Conservation (phyloP, 2,113 vertebrate species). For the Plectropomus leopardus region DNA sequence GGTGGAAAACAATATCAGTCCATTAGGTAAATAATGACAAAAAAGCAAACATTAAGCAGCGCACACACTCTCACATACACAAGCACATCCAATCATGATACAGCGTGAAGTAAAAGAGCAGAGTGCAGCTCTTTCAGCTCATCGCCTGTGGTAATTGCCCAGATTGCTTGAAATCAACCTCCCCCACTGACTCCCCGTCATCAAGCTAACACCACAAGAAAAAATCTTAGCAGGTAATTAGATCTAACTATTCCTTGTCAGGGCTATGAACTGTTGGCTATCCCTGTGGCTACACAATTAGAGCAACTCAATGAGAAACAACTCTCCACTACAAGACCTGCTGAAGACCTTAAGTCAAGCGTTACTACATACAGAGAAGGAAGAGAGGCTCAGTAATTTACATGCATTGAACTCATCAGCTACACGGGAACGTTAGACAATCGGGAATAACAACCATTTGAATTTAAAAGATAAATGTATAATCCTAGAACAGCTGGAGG, state of each 20-base stretch:
- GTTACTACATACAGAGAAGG: neutral
- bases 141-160: slow-evolving; percentile 72
- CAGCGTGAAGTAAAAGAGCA: slow-evolving; percentile 45
- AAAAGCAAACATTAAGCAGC: slow-evolving; percentile 58
- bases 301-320: slow-evolving; percentile 43
- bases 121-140: slow-evolving; percentile 62
- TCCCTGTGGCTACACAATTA: slow-evolving; percentile 63
- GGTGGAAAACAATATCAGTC: slow-evolving; percentile 41
- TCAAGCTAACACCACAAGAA: slow-evolving; percentile 59
- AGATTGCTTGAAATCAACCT: slow-evolving; percentile 73
- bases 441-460: neutral
- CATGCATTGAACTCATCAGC: neutral
- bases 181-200: slow-evolving; percentile 56
- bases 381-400: slow-evolving; percentile 1
- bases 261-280: slow-evolving; percentile 60
- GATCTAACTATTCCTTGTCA: slow-evolving; percentile 66
- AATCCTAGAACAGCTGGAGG: neutral
- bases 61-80: slow-evolving; percentile 17
- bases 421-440: slow-evolving; percentile 1
- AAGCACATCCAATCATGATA: slow-evolving; percentile 23
- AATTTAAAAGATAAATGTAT: neutral
- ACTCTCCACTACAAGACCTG: slow-evolving; percentile 15
- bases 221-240: slow-evolving; percentile 73
- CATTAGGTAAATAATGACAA: slow-evolving; percentile 64
- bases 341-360: slow-evolving; percentile 16